Evolutionary conservation across 2,797 vertebrate species (phyloP).

Genomic region (Sebastes nivosus): DNA sequence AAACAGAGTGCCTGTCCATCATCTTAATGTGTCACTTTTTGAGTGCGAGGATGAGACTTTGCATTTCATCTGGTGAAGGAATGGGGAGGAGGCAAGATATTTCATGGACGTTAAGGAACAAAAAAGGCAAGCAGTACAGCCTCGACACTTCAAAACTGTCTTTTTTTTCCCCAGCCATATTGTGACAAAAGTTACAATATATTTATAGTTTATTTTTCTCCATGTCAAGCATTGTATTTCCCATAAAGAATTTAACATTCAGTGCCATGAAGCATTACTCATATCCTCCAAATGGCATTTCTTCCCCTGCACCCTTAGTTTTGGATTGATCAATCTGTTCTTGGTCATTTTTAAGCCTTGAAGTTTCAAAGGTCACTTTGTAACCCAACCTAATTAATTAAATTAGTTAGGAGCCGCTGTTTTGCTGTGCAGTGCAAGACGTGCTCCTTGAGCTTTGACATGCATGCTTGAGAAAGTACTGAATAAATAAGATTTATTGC

Average conservation of each 20-base stretch:
- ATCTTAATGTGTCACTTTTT: conserved; percentile 69
- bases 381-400: conserved; percentile 71
- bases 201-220: neutral
- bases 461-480: conserved; percentile 66
- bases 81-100: conserved; percentile 19
- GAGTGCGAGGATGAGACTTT: conserved; percentile 37
- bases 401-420: conserved; percentile 61
- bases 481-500: conserved; percentile 78
- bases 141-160: conserved; percentile 1
- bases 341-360: conserved; percentile 69
- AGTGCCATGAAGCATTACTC: conserved; percentile 4
- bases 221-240: conserved; percentile 4
- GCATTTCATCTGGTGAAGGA: conserved; percentile 39
- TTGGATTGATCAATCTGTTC: conserved; percentile 61
- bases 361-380: conserved; percentile 79
- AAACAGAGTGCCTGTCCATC: conserved; percentile 75
- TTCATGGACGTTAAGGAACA: conserved; percentile 16
- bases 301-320: conserved; percentile 26
- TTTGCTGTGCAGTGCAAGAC: conserved; percentile 51
- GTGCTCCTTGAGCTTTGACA: conserved; percentile 66
- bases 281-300: conserved; percentile 23
- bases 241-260: conserved; percentile 1
- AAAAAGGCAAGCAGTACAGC: conserved; percentile 20
- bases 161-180: neutral
- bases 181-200: neutral